Conservation (phyloP, 2,113 vertebrate genomes). For the Cyphotilapia sp. region DNA sequence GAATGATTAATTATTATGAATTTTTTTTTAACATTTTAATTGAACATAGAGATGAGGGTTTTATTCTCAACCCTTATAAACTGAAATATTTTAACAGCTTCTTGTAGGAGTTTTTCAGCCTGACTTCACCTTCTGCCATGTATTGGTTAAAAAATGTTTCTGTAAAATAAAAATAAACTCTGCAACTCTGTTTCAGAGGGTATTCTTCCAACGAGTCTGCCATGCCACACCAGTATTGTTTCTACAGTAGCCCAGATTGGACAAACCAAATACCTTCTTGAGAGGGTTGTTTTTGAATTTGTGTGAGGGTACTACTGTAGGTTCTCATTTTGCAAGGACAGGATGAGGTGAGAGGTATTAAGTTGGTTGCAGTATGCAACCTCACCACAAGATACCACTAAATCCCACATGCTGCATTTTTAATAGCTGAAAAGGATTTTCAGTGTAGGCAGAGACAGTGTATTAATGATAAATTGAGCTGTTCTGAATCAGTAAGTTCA, state of each 20-base stretch:
- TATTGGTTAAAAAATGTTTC: not conserved
- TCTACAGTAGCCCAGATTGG: not conserved
- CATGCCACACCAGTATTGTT: not conserved
- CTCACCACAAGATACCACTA: not conserved
- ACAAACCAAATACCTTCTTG: not conserved
- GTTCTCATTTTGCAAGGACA: not conserved
- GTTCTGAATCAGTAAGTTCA: not conserved
- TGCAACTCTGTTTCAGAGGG: not conserved
- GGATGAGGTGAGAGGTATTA: not conserved
- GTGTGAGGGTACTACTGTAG: not conserved
- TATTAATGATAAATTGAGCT: not conserved
- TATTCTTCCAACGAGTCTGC: not conserved
- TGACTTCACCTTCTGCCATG: not conserved
- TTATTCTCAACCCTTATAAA: not conserved
- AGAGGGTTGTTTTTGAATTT: not conserved
- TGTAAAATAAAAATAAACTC: not conserved
- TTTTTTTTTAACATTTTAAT: not conserved
- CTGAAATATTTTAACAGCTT: not conserved
- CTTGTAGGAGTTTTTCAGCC: not conserved
- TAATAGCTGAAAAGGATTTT: not conserved
- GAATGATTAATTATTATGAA: not conserved
- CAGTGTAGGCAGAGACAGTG: not conserved
- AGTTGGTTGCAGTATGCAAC: not conserved
- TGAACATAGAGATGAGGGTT: not conserved
- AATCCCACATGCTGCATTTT: not conserved